These are phyloP conservation scores for Ophraella communa DNA, from an alignment of 2,888 invertebrate genomes.

Conservation along the genomic window DNA sequence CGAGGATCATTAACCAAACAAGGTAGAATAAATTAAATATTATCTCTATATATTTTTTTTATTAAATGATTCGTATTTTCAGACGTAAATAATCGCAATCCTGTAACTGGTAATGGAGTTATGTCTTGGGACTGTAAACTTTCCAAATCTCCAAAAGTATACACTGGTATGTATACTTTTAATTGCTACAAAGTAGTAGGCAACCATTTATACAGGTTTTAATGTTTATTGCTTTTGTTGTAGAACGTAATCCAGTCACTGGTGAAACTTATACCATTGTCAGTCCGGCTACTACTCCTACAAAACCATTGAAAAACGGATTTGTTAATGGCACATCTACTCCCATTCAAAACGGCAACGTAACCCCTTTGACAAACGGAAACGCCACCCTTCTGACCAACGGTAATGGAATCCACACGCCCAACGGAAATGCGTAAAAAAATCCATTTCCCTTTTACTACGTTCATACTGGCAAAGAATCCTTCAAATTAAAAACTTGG, in stretches of 20 bases:
- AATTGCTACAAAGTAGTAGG: background rate
- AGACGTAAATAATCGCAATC: slow-evolving; percentile 59
- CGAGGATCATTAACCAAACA: slow-evolving; percentile 57
- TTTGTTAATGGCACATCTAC: slow-evolving; percentile 49
- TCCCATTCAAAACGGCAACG: slow-evolving; percentile 46
- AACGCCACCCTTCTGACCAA: slow-evolving; percentile 33
- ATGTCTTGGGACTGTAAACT: slow-evolving; percentile 55
- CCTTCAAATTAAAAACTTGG: background rate
- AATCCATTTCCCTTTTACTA: slow-evolving; percentile 23
- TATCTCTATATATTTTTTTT: background rate
- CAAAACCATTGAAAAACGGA: slow-evolving; percentile 52
- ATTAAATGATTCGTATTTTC: slow-evolving; percentile 31
- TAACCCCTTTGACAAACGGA: slow-evolving; percentile 44
- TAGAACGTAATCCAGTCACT: slow-evolving; percentile 59
- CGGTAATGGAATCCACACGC: slow-evolving; percentile 30
- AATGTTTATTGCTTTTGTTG: slow-evolving; percentile 20
- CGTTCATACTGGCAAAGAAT: slow-evolving; percentile 14
- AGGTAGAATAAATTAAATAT: slow-evolving; percentile 44
- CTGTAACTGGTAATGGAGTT: slow-evolving; percentile 59
- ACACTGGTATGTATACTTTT: slow-evolving; percentile 48
- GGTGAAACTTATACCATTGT: slow-evolving; percentile 56
- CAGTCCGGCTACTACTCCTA: slow-evolving; percentile 52
- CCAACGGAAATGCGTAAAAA: slow-evolving; percentile 36
- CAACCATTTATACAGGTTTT: background rate
- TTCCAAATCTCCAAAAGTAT: slow-evolving; percentile 51